Percentiles rank a stretch among this genome's conserved stretches.
These are phyloP conservation scores for Drosophila baimaii DNA, from an alignment of 1,140 invertebrate genomes.

Conservation along the genomic window DNA sequence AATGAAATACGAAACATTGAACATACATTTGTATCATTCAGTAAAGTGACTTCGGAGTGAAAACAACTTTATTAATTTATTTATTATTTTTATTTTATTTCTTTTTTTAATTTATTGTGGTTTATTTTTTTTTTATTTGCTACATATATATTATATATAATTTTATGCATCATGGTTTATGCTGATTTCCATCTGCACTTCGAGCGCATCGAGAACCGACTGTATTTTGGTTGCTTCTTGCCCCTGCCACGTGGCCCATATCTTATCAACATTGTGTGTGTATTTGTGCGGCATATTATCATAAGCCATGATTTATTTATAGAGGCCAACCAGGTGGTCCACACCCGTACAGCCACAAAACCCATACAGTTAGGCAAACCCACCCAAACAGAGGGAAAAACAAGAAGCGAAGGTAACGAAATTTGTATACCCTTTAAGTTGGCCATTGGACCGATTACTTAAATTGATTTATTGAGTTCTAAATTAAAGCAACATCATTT, in stretches of 20 bases:
- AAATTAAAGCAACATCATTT: no score
- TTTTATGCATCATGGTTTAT: no score
- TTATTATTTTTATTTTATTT: neutral
- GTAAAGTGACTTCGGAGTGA: neutral
- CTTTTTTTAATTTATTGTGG: neutral
- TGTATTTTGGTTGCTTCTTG: no score
- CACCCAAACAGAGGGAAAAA: neutral
- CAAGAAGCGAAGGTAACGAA: no score
- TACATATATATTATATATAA: no score
- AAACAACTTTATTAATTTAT: neutral
- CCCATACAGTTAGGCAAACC: neutral
- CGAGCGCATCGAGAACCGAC: no score
- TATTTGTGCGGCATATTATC: constrained; percentile 55
- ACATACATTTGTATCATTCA: no score
- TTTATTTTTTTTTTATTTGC: neutral
- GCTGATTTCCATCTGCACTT: no score
- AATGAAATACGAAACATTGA: no score
- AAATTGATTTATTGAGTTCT: no score
- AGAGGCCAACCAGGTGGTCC: constrained; percentile 60
- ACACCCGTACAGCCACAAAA: constrained; percentile 11
- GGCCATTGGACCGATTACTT: no score
- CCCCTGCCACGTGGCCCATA: constrained; percentile 13
- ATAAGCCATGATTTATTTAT: constrained; percentile 75
- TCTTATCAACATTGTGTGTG: constrained; percentile 19
- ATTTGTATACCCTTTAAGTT: no score